phyloP scores from a whole-genome alignment of 2,888 invertebrate genomes.

The Esperia sulphurella region DNA sequence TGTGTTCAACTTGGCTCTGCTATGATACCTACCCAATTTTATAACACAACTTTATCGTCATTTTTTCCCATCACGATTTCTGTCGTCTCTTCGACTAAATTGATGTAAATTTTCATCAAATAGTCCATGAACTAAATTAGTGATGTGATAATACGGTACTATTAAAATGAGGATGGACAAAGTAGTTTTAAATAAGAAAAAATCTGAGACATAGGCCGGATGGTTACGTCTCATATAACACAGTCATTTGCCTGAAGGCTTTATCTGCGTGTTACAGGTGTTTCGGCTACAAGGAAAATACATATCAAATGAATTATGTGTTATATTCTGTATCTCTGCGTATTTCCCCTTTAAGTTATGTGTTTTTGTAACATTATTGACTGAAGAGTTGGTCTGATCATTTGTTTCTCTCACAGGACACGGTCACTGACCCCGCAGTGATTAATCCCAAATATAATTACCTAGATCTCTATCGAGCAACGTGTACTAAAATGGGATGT shows the following conservation, averaged over 20 bases:
- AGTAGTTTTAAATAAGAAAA: no score
- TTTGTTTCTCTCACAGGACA: constrained; percentile 15
- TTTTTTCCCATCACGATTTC: constrained; percentile 11
- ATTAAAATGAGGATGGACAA: neutral
- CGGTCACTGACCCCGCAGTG: constrained; percentile 34
- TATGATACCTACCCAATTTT: no score
- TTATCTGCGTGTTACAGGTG: neutral
- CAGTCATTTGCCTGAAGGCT: constrained; percentile 7
- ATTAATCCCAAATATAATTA: constrained; percentile 61
- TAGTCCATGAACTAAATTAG: no score
- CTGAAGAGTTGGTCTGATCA: neutral
- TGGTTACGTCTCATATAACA: constrained; percentile 12
- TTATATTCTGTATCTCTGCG: constrained; percentile 12
- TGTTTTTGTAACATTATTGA: neutral
- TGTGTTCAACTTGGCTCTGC: no score
- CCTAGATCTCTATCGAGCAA: constrained; percentile 51
- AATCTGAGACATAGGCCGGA: neutral
- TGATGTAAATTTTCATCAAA: neutral
- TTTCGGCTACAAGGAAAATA: no score
- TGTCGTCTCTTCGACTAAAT: neutral
- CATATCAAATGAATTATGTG: neutral
- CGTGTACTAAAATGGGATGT: constrained; percentile 55
- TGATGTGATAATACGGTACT: no score
- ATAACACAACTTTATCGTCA: neutral
- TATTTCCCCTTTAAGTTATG: neutral